Base-by-base conservation (phyloP, 2,888 invertebrate species). In the Stomorhina lunata region DNA sequence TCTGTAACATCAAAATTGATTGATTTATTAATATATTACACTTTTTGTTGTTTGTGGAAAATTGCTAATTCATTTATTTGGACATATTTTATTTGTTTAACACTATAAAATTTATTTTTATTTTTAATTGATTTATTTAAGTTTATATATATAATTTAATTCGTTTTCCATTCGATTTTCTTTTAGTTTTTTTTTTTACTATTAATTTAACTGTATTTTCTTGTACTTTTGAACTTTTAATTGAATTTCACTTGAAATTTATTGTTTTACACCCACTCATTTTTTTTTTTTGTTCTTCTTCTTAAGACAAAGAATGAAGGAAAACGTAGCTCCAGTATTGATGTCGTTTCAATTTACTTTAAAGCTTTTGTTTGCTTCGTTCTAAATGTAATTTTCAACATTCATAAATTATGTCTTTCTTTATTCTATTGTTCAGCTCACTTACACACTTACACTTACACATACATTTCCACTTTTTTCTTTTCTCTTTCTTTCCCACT, bases 341-440 rank as follows among this genome's bases (percentile, higher is more conserved):
- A 75, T 75, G 63, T 72, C 5, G 15, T 25, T 45, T 22, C 45
- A 10, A 17, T 12, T 55, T 25, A 5, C n/a, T 69, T 69, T 27
- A 63, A 15, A n/a, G 3, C 15, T 76, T 65, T 29, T 22, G 12
- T 65, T 22, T 34, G n/a, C 20, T 45, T 69, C 15, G n/a, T 40
- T 43, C n/a, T 5, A 15, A 48, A 29, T 45, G 32, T 27, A 53
- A 55, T 43, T 71, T 76, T 63, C 20, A 27, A 22, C 63, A 65
- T 63, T 78, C 34, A 78, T 78, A 71, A 65, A 71, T 78, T 71
- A 78, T 55, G 50, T 45, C 6, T 32, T 5, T 57, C 22, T 25
- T 45, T 45, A 4, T 43, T n/a, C n/a, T n/a, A n/a, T n/a, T n/a
- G n/a, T n/a, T n/a, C n/a, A n/a, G n/a, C n/a, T n/a, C n/a, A n/a